A percentile compares a stretch with the other conserved stretches of the same genome.
Conservation (phyloP, 2,888 invertebrate species). For the Boloria euphrosyne region DNA sequence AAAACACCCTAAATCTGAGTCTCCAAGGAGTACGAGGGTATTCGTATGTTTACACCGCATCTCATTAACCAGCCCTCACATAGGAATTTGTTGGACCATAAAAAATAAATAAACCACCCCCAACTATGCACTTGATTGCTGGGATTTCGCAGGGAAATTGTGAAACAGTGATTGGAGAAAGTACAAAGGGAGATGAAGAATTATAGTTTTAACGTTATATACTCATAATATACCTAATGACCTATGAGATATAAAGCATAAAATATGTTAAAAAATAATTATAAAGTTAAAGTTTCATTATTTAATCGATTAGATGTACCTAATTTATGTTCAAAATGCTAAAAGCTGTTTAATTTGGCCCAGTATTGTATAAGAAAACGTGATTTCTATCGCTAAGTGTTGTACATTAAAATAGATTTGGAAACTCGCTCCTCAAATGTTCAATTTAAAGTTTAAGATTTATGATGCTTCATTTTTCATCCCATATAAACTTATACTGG, state of each 20-base stretch:
- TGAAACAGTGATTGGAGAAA: constrained; percentile 5
- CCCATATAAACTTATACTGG: background rate
- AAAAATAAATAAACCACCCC: constrained; percentile 66
- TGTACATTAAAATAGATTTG: no score
- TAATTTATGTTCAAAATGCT: no score
- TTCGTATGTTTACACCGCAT: constrained; percentile 66
- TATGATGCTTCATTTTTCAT: no score
- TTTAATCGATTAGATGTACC: no score
- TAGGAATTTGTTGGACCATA: constrained; percentile 63
- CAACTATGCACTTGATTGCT: constrained; percentile 51
- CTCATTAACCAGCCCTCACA: constrained; percentile 64
- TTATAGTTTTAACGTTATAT: background rate
- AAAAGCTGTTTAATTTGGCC: no score
- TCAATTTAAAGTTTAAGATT: no score
- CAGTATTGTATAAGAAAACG: no score
- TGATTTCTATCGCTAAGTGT: no score
- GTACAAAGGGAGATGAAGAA: background rate
- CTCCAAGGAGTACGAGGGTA: constrained; percentile 62
- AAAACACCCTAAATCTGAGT: constrained; percentile 45
- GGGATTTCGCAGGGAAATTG: constrained; percentile 18
- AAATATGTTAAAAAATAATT: no score
- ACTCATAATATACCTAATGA: background rate
- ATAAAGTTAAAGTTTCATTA: no score
- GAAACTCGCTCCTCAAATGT: no score
- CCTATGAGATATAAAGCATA: no score